Base-by-base conservation (phyloP, 1,140 invertebrate genomes). In the Lasioglossum albipes region DNA sequence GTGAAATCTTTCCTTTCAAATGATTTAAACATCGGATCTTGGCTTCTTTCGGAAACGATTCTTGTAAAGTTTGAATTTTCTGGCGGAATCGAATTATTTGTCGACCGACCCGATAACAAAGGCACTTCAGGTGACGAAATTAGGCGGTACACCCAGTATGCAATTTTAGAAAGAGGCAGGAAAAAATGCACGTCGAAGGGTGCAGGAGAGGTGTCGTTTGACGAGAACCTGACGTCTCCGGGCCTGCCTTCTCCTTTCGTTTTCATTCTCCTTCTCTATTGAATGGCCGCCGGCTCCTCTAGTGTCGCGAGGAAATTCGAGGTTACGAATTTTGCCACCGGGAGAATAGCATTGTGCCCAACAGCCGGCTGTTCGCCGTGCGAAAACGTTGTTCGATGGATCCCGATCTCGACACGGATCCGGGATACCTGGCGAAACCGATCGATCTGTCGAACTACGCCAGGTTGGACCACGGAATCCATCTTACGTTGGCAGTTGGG, bases 171-270 rank as follows among this genome's bases (percentile, higher is more conserved):
- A 7, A 7, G 57, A 59, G 20, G 7, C 4, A n/a, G n/a, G 20
- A 59, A 59, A 20, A 59, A n/a, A 5, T 20, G 4, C 36, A 65
- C 52, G 68, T 7, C 49, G 27, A 66, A 70, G 71, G 52, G 70
- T 18, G 71, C 22, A 12, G 18, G 36, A 81, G 75, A 82, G 75
- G 73, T 82, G 81, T 71, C 66, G 75, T 79, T 84, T 82, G 80
- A 82, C 83, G 80, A 75, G 76, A 79, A 82, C 68, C 75, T 84
- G 75, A 82, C 75, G 75, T 79, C 73, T 79, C 69, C 54, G 67
- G 22, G 64, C 75, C 57, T 9, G 18, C 57, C n/a, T 81, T 70
- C 31, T 67, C 71, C 52, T 54, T 54, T 54, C 52, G 18, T 71
- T 57, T 62, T 72, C 72, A 62, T 82, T 78, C 67, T 66, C 73